Base-by-base conservation (phyloP, 2,113 vertebrate genomes). In the Grantiella picta region DNA sequence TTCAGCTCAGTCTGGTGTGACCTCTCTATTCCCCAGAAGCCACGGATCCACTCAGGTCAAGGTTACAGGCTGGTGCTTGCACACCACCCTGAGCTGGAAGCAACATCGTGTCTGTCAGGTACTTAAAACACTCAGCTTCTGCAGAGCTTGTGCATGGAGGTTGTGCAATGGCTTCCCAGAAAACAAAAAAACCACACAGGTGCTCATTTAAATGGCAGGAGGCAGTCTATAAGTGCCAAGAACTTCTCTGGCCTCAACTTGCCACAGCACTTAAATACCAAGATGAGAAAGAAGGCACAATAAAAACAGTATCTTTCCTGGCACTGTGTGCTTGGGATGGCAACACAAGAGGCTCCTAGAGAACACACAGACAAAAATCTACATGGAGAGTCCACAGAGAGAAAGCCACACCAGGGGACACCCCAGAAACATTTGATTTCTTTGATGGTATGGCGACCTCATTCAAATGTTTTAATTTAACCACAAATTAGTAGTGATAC, bases 11-110 rank as follows among this genome's bases (percentile, higher is more conserved):
- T 11, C 40, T 64, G 57, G 7, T 21, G 19, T 27, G 21, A 90
- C 10, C 8, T 76, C 12, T 27, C 22, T 15, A 0, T 11, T 73
- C 25, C 40, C 29, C 0, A 0, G 49, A 7, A 57, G 40, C 15
- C 9, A 7, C 0, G 0, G 25, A 44, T 12, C 47, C 47, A 29
- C 27, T 5, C 13, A 21, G 0, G 42, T 40, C 35, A 19, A 57
- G 68, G 45, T 38, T 24, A 33, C 0, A 0, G 69, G 36, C 50
- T 49, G 31, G 19, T 12, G 45, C 60, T 22, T 44, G n/a, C 81
- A 54, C 27, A 29, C 12, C 2, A 0, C 9, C 1, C 10, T 1
- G 3, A 86, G 57, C 54, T 86, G 77, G 68, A 83, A 61, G 28
- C 1, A 0, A 42, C 21, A 15, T 13, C 3, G 1, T 11, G 16